Base-by-base conservation (phyloP, 2,797 vertebrate species). In the Chaunax sp. region DNA sequence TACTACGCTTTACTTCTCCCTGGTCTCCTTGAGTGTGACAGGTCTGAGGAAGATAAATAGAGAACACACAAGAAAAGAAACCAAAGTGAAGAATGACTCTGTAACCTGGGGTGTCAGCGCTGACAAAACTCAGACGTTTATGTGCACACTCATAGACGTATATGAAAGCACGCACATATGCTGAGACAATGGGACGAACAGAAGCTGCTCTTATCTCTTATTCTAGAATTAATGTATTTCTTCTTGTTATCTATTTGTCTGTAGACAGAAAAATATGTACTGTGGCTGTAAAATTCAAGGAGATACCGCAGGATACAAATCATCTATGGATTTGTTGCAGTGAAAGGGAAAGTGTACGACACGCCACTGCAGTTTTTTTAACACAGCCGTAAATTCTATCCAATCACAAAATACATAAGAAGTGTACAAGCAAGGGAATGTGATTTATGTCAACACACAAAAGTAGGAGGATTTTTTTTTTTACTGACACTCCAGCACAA, bases 11-110 rank as follows among this genome's bases (percentile, higher is more conserved):
- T 52, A 69, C 63, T 80, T 76, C 60, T 78, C 78, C 64, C 56
- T 46, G 38, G 64, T 84, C 81, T 91, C 87, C 88, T 90, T 83
- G 79, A 87, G 54, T 28, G 20, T 79, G 90, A 86, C 87, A 82
- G 64, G 58, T 69, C 47, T 78, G 78, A 86, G 26, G 59, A 72
- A 83, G 78, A 90, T 83, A 59, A 89, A 87, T 84, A 40, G 54
- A 54, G 12, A 78, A 64, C 73, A 49, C 25, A 25, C 50, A 40
- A 56, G 57, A 66, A 61, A 77, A 41, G 43, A 63, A 80, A 61
- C 40, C 45, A 47, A 68, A 66, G 64, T 70, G 78, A 82, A 46
- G 75, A 80, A 84, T 61, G 73, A 84, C 61, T 77, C 69, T 4
- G 76, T 62, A 68, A 75, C 58, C 72, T 54, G 20, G 16, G 11